Percentiles rank a stretch among this genome's conserved stretches.
phyloP scores from a whole-genome alignment of 2,113 vertebrate genomes.

The Clupea harengus region DNA sequence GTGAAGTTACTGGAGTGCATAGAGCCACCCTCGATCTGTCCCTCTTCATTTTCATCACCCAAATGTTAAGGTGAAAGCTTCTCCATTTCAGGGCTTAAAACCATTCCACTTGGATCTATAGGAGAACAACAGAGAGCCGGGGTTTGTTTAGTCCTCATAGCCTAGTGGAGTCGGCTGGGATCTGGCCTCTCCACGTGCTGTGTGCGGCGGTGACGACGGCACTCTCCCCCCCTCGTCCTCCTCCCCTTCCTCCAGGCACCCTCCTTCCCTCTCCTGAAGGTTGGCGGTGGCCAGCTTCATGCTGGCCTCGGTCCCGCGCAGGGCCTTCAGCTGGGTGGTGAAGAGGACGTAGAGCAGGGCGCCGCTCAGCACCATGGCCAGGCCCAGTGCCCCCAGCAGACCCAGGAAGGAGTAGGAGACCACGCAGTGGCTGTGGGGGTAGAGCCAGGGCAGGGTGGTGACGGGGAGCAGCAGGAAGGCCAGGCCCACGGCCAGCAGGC shows the following conservation, averaged over 20 bases:
- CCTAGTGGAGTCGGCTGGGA: neutral
- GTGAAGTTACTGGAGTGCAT: neutral
- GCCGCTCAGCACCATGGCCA: slow-evolving; percentile 55
- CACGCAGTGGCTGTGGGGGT: slow-evolving; percentile 38
- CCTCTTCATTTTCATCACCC: neutral
- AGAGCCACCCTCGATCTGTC: neutral
- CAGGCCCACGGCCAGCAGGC: slow-evolving; percentile 62
- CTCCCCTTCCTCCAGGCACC: neutral
- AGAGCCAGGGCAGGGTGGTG: slow-evolving; percentile 26
- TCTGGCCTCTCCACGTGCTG: neutral
- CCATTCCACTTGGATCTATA: neutral
- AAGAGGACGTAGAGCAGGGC: slow-evolving; percentile 67
- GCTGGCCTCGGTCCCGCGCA: slow-evolving; percentile 67
- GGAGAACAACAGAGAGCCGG: neutral
- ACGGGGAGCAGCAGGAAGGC: slow-evolving; percentile 61
- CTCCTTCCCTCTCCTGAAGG: slow-evolving; percentile 48
- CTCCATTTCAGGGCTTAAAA: neutral
- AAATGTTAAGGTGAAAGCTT: neutral
- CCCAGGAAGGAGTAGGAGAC: slow-evolving; percentile 68
- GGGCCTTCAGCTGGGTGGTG: slow-evolving; percentile 70
- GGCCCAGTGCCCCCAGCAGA: slow-evolving; percentile 61
- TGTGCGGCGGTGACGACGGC: neutral
- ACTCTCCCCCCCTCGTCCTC: neutral
- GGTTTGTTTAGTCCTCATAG: neutral
- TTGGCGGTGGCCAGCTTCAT: slow-evolving; percentile 61